Evolutionary conservation across 2,797 vertebrate species (phyloP).

Genomic region (Phataginus tetradactyla): DNA sequence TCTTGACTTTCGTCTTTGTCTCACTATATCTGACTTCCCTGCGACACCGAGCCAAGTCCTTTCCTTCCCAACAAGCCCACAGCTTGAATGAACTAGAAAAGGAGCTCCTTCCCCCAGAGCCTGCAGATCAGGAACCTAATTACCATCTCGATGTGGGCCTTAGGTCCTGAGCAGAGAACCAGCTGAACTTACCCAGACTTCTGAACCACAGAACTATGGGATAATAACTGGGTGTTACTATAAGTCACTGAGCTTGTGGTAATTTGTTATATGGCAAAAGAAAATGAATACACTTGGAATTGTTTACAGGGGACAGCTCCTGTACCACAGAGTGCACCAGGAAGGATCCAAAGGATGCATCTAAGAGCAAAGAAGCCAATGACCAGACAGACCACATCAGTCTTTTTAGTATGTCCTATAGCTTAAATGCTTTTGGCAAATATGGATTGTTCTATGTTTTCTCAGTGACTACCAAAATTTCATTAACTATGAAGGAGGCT

Average conservation of each 20-base stretch:
- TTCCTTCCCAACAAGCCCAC: neutral
- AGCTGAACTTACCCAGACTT: neutral
- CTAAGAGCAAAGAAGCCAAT: neutral
- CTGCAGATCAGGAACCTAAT: neutral
- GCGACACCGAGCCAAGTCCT: too few species aligned
- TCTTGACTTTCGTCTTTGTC: too few species aligned
- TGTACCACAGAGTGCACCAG: neutral
- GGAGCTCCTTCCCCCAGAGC: neutral
- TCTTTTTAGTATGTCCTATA: neutral
- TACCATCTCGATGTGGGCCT: neutral
- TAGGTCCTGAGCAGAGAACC: neutral
- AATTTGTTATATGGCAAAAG: neutral
- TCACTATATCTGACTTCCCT: too few species aligned
- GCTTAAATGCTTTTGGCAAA: neutral
- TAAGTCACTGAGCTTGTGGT: neutral
- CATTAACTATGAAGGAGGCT: neutral
- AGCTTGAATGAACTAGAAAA: neutral
- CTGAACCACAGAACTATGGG: neutral
- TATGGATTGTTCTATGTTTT: neutral
- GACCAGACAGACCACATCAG: neutral
- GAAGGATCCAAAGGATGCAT: neutral
- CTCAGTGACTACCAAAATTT: neutral
- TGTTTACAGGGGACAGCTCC: neutral
- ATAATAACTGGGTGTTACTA: neutral
- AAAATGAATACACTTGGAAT: neutral